Base-by-base conservation (phyloP, 2,888 invertebrate genomes). In the Chrysomela aeneicollis region DNA sequence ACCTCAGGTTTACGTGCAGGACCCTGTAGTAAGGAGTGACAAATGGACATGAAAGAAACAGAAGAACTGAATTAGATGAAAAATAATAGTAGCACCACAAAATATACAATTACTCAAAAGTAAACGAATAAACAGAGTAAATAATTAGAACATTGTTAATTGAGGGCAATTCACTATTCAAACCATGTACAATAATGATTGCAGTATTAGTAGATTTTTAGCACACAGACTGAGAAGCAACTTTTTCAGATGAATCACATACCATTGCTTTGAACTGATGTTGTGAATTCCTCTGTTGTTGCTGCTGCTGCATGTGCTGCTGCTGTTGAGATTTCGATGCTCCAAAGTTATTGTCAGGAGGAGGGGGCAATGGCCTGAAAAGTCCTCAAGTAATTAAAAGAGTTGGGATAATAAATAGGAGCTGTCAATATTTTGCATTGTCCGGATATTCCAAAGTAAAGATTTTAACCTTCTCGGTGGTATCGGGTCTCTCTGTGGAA, bases 1-100 rank as follows among this genome's bases (percentile, higher is more conserved):
- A 94, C 94, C 93, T 94, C 94, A 81, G 94, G 93, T 87, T 92
- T 92, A 87, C 93, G 89, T 84, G 92, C 92, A 83, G 93, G 92
- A 87, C 91, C 89, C 92, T 93, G 88, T 82, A 73, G 72, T 73
- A 76, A 78, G 74, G 76, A 77, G 78, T 80, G 80, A 80, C 81
- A 81, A 83, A 85, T 84, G 80, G 84, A 86, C 86, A 87, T 86
- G 86, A 85, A 86, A 86, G 84, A 84, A 85, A 84, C 79, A 85
- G 84, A 84, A 82, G 83, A 83, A 83, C 83, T 79, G 84, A 85
- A 85, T 84, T 82, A 82, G 82, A 81, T 76, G 73, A 76, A 72
- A 80, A 81, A 78, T 77, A 74, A 77, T 77, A 76, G 76, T 75
- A 75, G 71, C 64, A 71, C 76, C 70, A 71, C 68, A 73, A 68